These are phyloP conservation scores for Araneus ventricosus DNA, from an alignment of 1,140 invertebrate genomes.

Conservation along the genomic window DNA sequence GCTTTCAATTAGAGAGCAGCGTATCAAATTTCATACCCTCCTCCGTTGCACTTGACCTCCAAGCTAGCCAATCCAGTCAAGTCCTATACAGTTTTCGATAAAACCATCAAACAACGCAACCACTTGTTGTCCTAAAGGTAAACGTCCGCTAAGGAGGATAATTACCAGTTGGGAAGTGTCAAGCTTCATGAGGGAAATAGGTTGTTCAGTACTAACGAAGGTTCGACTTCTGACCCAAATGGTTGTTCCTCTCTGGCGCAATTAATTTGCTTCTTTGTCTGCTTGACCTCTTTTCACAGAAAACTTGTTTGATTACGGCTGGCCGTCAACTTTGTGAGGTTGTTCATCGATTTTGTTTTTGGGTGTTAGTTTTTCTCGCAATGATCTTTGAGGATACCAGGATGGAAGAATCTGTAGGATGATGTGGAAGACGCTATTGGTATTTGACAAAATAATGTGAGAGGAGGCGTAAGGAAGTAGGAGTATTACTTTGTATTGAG, in stretches of 20 bases:
- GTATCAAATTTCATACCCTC: background rate
- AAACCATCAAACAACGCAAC: background rate
- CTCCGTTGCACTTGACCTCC: background rate
- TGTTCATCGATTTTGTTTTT: background rate
- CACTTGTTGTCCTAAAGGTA: constrained; percentile 10
- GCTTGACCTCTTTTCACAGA: background rate
- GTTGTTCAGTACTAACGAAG: background rate
- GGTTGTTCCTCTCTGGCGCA: background rate
- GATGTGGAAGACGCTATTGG: too few species aligned
- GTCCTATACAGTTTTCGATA: background rate
- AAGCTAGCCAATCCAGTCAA: background rate
- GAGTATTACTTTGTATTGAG: too few species aligned
- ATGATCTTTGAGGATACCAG: background rate
- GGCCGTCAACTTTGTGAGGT: background rate
- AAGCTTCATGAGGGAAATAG: background rate
- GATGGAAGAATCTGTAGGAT: too few species aligned
- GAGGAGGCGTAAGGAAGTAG: too few species aligned
- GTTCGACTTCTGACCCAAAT: background rate
- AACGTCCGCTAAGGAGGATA: background rate
- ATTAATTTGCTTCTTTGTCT: background rate
- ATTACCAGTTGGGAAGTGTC: background rate
- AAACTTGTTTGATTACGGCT: background rate
- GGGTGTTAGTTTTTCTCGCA: background rate
- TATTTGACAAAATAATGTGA: too few species aligned
- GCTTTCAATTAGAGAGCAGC: background rate